Evolutionary conservation across 2,797 vertebrate genomes (phyloP), one percentile per base, ranked within the genome.

Genomic region (Tachyglossus aculeatus): DNA sequence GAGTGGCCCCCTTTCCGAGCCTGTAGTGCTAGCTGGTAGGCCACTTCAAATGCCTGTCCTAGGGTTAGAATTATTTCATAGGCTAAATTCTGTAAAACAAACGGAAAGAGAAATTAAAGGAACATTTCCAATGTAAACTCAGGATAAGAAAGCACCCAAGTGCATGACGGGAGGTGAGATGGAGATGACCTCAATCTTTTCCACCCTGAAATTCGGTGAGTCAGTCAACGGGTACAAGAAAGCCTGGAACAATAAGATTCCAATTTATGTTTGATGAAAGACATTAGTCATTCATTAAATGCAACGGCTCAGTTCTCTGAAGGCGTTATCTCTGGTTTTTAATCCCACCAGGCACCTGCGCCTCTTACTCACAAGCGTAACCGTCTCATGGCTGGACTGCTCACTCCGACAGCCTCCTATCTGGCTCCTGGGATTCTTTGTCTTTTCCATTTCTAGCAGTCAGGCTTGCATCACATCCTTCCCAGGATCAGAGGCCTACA

Each of bases 11-110:
- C 96, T 93, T 99, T 98, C 71, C 97, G 92, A 63, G 97, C 98
- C 88, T 99, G 98, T 58, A 99, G 95, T 34, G 98, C 98, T 74
- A 99, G 92, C 92, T 99, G 98, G 88, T 99, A 99, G 44, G 98
- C 98, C 74, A 99, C 98, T 87, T 99, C 97, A 83, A 99, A 99
- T 18, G 97, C 98, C 92, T 99, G 98, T 86, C 98, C 98, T 64
- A 99, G 92, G 0, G 98, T 99, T 81, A 99, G 91, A 92, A 99
- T 99, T 92, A 99, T 99, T 93, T 99, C 98, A 0, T 99, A 99
- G 68, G 98, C 97, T 94, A 99, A 90, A 92, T 99, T 99, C 97
- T 99, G 93, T 45, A 86, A 88, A 21, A 68, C 71, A 65, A 80
- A 70, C n/a, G 27, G 70, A 64, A 39, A 63, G 7, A 68, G 41